Conservation (phyloP, 2,113 vertebrate species). For the Aptenodytes patagonicus region DNA sequence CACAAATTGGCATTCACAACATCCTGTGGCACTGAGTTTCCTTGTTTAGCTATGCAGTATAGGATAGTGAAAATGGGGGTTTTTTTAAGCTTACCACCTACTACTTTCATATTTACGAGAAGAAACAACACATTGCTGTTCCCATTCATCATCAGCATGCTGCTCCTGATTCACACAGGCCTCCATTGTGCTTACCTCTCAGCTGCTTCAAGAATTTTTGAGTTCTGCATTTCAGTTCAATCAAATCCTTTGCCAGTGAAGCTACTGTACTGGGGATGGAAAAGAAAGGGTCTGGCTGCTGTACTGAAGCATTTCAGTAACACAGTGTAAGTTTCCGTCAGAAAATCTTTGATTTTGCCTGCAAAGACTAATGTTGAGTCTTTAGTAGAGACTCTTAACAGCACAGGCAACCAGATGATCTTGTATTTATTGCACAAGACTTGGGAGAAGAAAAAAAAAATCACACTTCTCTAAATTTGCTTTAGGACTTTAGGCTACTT, state of each 20-base stretch:
- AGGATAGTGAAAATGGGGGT: not conserved
- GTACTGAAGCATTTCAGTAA: not conserved
- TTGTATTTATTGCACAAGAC: not conserved
- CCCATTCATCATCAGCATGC: not conserved
- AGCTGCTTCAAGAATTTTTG: conserved; percentile 3
- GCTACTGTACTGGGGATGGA: not conserved
- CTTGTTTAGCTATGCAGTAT: not conserved
- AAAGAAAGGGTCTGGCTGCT: not conserved
- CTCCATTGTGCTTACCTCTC: not conserved
- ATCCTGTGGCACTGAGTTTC: not conserved
- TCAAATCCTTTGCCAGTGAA: not conserved
- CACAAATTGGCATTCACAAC: not conserved
- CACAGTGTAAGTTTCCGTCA: not conserved
- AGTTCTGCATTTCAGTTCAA: not conserved
- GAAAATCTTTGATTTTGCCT: not conserved
- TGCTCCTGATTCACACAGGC: not conserved
- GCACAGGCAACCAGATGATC: not conserved
- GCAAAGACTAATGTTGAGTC: not conserved
- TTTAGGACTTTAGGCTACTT: not conserved
- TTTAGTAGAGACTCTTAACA: not conserved
- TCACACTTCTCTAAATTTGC: not conserved
- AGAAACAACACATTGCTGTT: conserved; percentile 14
- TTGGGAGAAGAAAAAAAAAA: not conserved
- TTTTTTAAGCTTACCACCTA: not conserved
- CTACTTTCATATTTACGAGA: conserved; percentile 7